Conservation (phyloP, 1,140 invertebrate species). For the Eulimnadia texana region DNA sequence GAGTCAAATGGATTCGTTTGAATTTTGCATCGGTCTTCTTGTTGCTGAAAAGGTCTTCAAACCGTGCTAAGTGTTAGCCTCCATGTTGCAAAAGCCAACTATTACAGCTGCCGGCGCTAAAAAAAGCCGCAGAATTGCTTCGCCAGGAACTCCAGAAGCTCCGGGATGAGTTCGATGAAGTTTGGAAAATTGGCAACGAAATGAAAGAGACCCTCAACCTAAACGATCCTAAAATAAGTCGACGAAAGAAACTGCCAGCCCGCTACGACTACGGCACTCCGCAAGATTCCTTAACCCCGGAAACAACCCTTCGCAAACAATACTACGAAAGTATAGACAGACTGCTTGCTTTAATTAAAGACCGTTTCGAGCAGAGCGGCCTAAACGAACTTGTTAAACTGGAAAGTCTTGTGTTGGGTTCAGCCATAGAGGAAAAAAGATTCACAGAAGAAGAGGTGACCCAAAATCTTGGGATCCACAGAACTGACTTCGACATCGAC, state of each 20-base stretch:
- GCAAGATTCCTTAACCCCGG: not conserved
- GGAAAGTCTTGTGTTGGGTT: not conserved
- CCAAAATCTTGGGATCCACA: too few species aligned
- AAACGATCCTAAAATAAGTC: not conserved
- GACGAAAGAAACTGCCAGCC: not conserved
- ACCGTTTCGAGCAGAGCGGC: not conserved
- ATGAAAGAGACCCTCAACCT: not conserved
- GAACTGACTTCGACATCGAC: too few species aligned
- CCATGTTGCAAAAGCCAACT: not conserved
- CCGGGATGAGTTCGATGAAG: not conserved
- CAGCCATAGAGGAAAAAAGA: too few species aligned
- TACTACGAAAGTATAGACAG: not conserved
- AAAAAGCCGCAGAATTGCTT: not conserved
- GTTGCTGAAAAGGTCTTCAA: not conserved
- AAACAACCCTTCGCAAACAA: not conserved
- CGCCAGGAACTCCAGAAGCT: not conserved
- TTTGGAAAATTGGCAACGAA: not conserved
- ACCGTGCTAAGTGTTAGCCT: not conserved
- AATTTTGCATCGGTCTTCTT: not conserved
- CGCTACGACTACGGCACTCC: not conserved
- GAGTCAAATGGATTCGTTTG: not conserved
- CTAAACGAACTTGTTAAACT: not conserved
- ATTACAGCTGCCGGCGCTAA: not conserved
- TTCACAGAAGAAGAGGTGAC: too few species aligned
- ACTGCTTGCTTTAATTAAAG: not conserved